Evolutionary conservation across 92 coral and sea anemone genomes (phyloP).

Genomic region (Epizoanthus fatuus): DNA sequence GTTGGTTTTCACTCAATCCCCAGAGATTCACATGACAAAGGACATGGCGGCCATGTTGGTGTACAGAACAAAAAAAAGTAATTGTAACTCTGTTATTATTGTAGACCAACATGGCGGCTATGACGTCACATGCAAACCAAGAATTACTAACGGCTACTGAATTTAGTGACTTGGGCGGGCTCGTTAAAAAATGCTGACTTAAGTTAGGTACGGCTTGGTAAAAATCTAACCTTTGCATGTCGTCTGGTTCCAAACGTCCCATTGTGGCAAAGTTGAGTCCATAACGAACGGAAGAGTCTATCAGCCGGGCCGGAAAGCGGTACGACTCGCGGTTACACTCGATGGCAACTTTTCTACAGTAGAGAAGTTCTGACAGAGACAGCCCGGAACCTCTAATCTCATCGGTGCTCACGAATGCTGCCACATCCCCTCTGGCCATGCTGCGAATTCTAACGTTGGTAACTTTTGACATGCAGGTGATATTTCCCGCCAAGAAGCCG

Average conservation of each 20-base stretch:
- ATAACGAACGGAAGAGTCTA: conserved; percentile 19
- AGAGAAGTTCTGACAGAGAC: background rate
- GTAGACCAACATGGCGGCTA: no score
- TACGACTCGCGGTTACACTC: conserved; percentile 28
- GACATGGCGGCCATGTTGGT: no score
- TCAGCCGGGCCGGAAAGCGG: conserved; percentile 39
- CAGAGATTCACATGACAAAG: no score
- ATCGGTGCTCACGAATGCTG: conserved; percentile 30
- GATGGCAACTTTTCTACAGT: conserved; percentile 36
- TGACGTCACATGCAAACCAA: no score
- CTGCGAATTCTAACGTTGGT: conserved; percentile 42
- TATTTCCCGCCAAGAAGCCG: conserved; percentile 53
- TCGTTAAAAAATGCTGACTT: background rate
- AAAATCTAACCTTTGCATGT: conserved; percentile 25
- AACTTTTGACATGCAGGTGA: conserved; percentile 32
- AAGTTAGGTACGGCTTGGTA: conserved; percentile 21
- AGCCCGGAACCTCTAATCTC: conserved; percentile 25
- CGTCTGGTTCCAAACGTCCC: conserved; percentile 31
- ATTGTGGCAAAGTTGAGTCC: conserved; percentile 46
- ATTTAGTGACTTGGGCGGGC: background rate
- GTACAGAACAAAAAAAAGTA: no score
- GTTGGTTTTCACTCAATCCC: no score
- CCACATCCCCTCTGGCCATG: conserved; percentile 48
- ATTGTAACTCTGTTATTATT: no score
- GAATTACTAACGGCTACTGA: no score